Evolutionary conservation across 2,113 vertebrate species (phyloP), one percentile per base, ranked within the genome.

Genomic region (Elephas maximus): DNA sequence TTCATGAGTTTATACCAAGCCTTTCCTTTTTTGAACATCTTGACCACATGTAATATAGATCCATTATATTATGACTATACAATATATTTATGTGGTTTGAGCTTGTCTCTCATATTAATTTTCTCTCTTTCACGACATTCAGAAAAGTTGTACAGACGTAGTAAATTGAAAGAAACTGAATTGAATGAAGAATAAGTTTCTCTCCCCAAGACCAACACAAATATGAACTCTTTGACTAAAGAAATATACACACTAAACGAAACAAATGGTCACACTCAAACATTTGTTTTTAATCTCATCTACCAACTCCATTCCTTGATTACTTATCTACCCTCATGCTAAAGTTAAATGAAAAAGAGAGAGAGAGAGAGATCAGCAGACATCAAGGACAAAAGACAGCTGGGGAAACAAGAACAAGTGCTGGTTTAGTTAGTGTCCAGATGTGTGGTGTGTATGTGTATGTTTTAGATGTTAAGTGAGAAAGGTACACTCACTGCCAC

Each of bases 1-100:
- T 79, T 83, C 30, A 48, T 79, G 26, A 95, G 44, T 78, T 44
- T 79, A 41, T 60, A 63, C 30, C 51, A 95, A 78, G 8, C 30
- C 8, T 87, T 57, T 94, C 7, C 37, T 48, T 78, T 86, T 93
- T n/a, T 65, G 53, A 87, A 88, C 14, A 4, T 1, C 24, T 88
- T 92, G n/a, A 79, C 45, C 6, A 69, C 48, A 76, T 76, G 37
- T 41, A 78, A 78, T 87, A 45, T 37, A 83, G 62, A 78, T 63
- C 33, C 2, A 9, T 45, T 71, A 28, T 74, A 73, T 79, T 91
- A 88, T 76, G 92, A 74, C 48, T 71, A 20, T 0, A 9, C 5
- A 41, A 9, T 41, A 30, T 41, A 84, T 11, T 80, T 48, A 44
- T 44, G 5, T 26, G 2, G 0, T 41, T 86, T 86, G 65, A 7